These are phyloP conservation scores for Aptenodytes forsteri DNA, from an alignment of 2,113 vertebrate genomes.

Conservation along the genomic window DNA sequence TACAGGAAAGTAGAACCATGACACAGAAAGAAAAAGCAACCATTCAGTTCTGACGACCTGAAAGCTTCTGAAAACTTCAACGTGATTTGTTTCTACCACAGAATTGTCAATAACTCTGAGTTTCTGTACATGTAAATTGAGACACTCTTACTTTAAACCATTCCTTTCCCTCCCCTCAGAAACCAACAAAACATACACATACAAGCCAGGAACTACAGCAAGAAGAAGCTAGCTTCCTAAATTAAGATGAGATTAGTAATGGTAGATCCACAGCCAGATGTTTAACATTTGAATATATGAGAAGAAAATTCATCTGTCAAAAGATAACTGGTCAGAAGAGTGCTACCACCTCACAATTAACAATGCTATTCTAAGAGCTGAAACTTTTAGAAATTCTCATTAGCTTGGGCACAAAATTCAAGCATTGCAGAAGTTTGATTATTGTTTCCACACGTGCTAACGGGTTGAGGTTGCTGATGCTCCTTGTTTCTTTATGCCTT, in stretches of 20 bases:
- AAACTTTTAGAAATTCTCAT: neutral
- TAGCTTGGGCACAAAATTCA: neutral
- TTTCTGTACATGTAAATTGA: neutral
- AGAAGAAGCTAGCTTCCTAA: neutral
- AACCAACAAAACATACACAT: neutral
- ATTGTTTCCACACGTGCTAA: neutral
- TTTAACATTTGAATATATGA: neutral
- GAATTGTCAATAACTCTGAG: neutral
- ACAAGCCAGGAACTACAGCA: neutral
- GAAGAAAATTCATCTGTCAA: neutral
- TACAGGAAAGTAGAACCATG: neutral
- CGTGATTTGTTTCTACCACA: neutral
- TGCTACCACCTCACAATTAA: neutral
- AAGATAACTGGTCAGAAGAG: neutral
- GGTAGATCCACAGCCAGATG: neutral
- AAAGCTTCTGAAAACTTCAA: neutral
- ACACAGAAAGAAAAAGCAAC: neutral
- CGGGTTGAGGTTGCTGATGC: fast-evolving
- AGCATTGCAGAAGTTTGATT: neutral
- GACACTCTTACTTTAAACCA: neutral
- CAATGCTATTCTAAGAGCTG: neutral
- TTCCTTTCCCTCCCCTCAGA: neutral
- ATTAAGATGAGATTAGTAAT: neutral
- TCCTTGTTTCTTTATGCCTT: neutral
- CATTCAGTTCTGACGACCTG: neutral